These are phyloP conservation scores for Laodelphax striatellus DNA, from an alignment of 1,140 invertebrate genomes.

Conservation along the genomic window DNA sequence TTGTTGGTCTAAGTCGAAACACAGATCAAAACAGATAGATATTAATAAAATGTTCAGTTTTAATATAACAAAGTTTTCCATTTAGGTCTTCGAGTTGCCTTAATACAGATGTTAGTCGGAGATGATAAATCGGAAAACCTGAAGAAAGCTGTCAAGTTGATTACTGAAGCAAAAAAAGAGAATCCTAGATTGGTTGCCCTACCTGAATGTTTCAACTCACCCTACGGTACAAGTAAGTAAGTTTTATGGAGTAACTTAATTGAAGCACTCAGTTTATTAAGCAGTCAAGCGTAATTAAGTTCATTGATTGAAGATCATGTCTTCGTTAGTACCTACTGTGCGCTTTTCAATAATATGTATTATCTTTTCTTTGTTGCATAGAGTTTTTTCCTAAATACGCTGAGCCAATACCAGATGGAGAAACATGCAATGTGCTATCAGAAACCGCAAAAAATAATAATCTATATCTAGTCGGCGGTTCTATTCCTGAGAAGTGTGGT, in stretches of 20 bases:
- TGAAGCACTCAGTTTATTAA: no score
- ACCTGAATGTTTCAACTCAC: conserved; percentile 91
- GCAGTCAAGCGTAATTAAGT: neutral
- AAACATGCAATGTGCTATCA: conserved; percentile 57
- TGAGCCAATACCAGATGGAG: conserved; percentile 65
- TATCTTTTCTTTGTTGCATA: conserved; percentile 17
- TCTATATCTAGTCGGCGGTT: conserved; percentile 79
- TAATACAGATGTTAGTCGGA: conserved; percentile 68
- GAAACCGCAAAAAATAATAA: conserved; percentile 61
- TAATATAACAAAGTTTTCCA: no score
- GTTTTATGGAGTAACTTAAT: neutral
- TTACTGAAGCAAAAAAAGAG: conserved; percentile 51
- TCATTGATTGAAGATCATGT: neutral
- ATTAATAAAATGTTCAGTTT: no score
- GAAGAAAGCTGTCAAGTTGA: conserved; percentile 51
- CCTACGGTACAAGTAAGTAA: conserved; percentile 71
- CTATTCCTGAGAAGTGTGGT: conserved; percentile 67
- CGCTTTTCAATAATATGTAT: no score
- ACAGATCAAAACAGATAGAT: no score
- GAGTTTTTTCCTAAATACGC: conserved; percentile 78
- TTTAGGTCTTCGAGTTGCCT: conserved; percentile 45
- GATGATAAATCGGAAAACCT: conserved; percentile 67
- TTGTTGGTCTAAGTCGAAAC: no score
- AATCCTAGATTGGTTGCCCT: conserved; percentile 68
- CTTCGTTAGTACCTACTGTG: no score